Base-by-base conservation (phyloP, 1,140 invertebrate species). In the Carposina sasakii region DNA sequence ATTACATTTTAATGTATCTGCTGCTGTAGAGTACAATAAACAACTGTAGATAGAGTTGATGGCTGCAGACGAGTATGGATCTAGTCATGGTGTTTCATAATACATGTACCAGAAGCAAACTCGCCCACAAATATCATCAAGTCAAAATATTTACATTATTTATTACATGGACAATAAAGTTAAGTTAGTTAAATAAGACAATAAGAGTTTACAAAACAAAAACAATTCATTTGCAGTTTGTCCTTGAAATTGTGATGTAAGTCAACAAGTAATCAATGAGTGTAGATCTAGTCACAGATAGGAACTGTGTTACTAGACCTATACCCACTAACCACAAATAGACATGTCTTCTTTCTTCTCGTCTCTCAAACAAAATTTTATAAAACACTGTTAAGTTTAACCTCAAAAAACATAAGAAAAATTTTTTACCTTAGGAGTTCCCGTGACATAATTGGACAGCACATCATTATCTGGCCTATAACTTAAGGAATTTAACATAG, bases 251-350 rank as follows among this genome's bases (percentile, higher is more conserved):
- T 39, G 19, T 21, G n/a, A n/a, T n/a, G n/a, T 52, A 37, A 70
- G 63, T 72, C 77, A 81, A 72, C 74, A 46, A 54, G 67, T 59
- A 75, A 63, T 91, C 90, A 91, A 93, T 92, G 92, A 93, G 92
- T 93, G 91, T 93, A 91, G 92, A 92, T 93, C 91, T 93, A 93
- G 91, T 93, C 92, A 93, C 91, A 90, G 85, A 59, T 48, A 63
- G 69, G 63, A 51, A 88, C 87, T 89, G 90, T 87, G 88, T 37
- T 85, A 90, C 90, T 88, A 92, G 89, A 91, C 86, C 87, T 87
- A 86, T 87, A 92, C 91, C 85, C 92, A 92, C 67, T 60, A 45
- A 64, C 36, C 54, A 54, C 67, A 60, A 63, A 26, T 51, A 70
- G 60, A 59, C 13, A 40, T 36, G 10, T 24, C 13, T 24, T 44